A percentile compares a stretch with the other conserved stretches of the same genome.
phyloP scores from a whole-genome alignment of 2,113 vertebrate genomes.

The Tursiops truncatus region DNA sequence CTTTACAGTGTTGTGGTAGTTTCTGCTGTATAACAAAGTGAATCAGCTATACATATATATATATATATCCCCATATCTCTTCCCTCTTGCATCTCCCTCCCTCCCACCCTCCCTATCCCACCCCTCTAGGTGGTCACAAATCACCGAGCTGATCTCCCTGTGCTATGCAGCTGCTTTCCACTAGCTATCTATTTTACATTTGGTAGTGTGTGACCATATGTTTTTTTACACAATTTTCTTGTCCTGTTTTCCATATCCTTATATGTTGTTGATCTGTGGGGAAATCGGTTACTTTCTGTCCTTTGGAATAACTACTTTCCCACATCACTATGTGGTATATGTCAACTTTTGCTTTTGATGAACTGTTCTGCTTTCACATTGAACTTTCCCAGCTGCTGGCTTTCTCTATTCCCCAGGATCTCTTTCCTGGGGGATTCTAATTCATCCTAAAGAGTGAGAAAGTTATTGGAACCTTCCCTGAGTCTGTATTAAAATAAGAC shows the following conservation, averaged over 20 bases:
- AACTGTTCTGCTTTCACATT: background rate
- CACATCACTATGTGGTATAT: background rate
- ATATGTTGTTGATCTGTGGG: background rate
- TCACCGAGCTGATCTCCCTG: too few relatives aligned
- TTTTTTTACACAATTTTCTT: background rate
- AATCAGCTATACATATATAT: too few relatives aligned
- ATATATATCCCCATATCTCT: too few relatives aligned
- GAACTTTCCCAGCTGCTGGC: background rate
- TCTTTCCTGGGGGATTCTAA: background rate
- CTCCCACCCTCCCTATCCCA: too few relatives aligned
- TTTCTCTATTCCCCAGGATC: background rate
- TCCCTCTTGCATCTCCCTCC: too few relatives aligned
- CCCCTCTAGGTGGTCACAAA: too few relatives aligned
- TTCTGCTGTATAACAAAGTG: too few relatives aligned
- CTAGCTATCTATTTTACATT: too few relatives aligned
- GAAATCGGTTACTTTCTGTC: background rate
- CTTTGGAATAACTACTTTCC: conserved; percentile 24
- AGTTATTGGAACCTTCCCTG: background rate
- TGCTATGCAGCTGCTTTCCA: too few relatives aligned
- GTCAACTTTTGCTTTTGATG: conserved; percentile 21
- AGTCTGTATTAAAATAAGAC: background rate
- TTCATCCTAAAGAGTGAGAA: background rate
- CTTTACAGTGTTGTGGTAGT: too few relatives aligned
- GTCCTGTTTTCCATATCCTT: background rate
- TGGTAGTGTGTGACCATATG: background rate